These are phyloP conservation scores for Psilopsiagon aurifrons DNA, from an alignment of 2,113 vertebrate genomes.

Conservation along the genomic window DNA sequence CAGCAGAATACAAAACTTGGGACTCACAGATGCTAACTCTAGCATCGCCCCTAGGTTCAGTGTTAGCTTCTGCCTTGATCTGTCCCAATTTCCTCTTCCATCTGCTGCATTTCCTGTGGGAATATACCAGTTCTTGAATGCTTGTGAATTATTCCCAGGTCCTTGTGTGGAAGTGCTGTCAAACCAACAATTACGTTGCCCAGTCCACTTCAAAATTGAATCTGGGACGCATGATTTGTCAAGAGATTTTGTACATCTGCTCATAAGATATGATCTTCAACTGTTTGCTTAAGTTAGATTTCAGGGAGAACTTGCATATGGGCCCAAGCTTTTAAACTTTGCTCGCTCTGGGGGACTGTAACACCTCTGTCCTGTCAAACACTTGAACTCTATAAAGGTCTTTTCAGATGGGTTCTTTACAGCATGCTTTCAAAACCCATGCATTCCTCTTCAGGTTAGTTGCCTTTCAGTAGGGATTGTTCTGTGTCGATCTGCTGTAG, in stretches of 20 bases:
- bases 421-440: background rate
- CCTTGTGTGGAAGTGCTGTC: background rate
- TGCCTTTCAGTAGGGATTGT: background rate
- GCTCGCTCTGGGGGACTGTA: background rate
- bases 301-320: background rate
- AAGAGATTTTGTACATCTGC: background rate
- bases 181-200: background rate
- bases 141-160: background rate
- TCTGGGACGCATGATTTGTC: background rate
- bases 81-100: background rate
- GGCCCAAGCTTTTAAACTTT: background rate
- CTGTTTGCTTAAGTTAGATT: background rate
- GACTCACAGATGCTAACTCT: rapidly evolving
- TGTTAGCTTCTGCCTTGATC: background rate
- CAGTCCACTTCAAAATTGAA: background rate
- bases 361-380: background rate
- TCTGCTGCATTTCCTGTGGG: background rate
- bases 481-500: background rate
- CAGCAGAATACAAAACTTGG: background rate
- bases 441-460: background rate
- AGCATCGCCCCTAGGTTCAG: background rate
- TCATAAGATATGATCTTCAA: background rate
- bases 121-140: background rate
- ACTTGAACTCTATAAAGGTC: background rate
- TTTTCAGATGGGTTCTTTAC: background rate